Percentiles rank a stretch among this genome's conserved stretches.
These are phyloP conservation scores for Reinhardtius hippoglossoides DNA, from an alignment of 2,113 vertebrate genomes.

Conservation along the genomic window DNA sequence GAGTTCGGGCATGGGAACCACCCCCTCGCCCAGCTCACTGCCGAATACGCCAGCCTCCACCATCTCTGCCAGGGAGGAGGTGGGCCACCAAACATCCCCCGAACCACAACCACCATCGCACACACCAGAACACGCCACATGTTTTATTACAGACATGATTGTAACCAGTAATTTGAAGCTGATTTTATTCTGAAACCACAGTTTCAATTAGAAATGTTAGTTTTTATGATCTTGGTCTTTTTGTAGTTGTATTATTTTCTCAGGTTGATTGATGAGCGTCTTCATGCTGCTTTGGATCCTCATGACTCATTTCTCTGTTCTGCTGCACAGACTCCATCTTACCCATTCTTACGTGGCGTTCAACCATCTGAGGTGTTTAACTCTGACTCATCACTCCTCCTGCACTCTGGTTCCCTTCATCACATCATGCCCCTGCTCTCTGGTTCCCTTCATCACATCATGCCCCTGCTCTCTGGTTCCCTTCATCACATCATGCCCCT, in stretches of 20 bases:
- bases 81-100: slow-evolving; percentile 49
- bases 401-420: slow-evolving; percentile 33
- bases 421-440: slow-evolving; percentile 42
- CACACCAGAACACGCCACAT: not conserved
- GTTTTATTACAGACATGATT: no score
- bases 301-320: slow-evolving; percentile 26
- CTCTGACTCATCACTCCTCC: slow-evolving; percentile 49
- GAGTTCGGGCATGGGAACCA: slow-evolving; percentile 74
- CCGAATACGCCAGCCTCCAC: slow-evolving; percentile 89
- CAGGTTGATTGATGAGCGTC: slow-evolving; percentile 17
- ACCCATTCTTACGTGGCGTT: slow-evolving; percentile 82
- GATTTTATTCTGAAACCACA: no score
- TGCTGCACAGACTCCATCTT: slow-evolving; percentile 80
- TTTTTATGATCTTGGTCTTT: no score
- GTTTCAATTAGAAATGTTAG: no score
- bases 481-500: slow-evolving; percentile 48
- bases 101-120: not conserved
- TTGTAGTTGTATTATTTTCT: no score
- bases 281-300: slow-evolving; percentile 48
- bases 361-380: slow-evolving; percentile 86
- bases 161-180: no score
- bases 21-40: slow-evolving; percentile 55
- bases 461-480: slow-evolving; percentile 32
- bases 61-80: slow-evolving; percentile 94
- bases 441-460: slow-evolving; percentile 48